Base-by-base conservation (phyloP, 2,888 invertebrate species). In the Digitonthophagus gazella region DNA sequence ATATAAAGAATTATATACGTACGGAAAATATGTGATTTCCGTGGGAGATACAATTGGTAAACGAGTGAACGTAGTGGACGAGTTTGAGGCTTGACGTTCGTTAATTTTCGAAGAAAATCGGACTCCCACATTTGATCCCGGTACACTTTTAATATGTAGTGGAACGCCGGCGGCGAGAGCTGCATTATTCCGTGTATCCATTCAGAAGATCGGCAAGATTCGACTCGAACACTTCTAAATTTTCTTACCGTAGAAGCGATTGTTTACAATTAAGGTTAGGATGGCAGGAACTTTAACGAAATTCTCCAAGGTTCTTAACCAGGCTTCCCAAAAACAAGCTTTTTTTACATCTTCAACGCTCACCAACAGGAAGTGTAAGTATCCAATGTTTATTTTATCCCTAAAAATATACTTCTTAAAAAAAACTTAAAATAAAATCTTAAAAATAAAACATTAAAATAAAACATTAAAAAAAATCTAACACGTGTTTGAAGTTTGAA, bases 261-360 rank as follows among this genome's bases (percentile, higher is more conserved):
- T n/a, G n/a, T n/a, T n/a, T n/a, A n/a, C n/a, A 56, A 54, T 76
- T 77, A 74, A 79, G 78, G 79, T 79, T 79, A 80, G 73, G 74
- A 80, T 83, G 83, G 82, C 82, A 74, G 81, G 82, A 71, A 77
- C 80, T 72, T 75, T 83, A 55, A 81, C 82, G 28, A 83, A 83
- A 77, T 77, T 82, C 74, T 79, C 79, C 66, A 80, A 77, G 78
- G 75, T 76, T 72, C 71, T 81, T 65, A 76, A 73, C 22, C 78
- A 80, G 71, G 71, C 79, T 64, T 73, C 64, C 54, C 74, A 65
- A 67, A 74, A 69, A 72, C 73, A 55, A 61, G 71, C 65, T 58
- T 64, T 69, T 44, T 22, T 67, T 70, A 65, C 76, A 61, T 67
- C 71, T 20, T 67, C 70, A 19, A 44, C 19, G 6, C 69, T 69